A percentile compares a stretch with the other conserved stretches of the same genome.
Evolutionary conservation across 1,140 invertebrate species (phyloP).

Genomic region (Apocrypta bakeri): DNA sequence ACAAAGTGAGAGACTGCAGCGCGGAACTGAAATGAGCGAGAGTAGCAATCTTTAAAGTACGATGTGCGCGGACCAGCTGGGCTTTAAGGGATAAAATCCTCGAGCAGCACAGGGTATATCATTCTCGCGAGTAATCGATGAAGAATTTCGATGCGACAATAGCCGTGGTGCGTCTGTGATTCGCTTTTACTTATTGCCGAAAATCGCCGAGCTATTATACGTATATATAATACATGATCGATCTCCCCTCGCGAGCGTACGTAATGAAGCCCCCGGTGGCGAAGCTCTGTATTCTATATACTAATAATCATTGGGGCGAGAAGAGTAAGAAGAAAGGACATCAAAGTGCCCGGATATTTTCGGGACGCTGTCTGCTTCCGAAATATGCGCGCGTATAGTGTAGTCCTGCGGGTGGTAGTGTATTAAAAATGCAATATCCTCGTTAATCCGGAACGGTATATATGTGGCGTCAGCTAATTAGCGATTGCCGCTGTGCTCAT

Average conservation of each 20-base stretch:
- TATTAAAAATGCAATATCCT: conserved; percentile 74
- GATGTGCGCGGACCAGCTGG: not conserved
- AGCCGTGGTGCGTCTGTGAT: not conserved
- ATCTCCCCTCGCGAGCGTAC: not conserved
- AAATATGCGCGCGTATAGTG: conserved; percentile 56
- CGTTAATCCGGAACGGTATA: conserved; percentile 69
- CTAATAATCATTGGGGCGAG: conserved; percentile 8
- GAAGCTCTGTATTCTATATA: not conserved
- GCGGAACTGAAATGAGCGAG: conserved; percentile 11
- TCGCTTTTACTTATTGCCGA: conserved; percentile 38
- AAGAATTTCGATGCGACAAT: conserved; percentile 40
- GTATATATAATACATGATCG: no score
- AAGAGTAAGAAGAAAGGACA: conserved; percentile 52
- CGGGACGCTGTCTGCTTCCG: conserved; percentile 28
- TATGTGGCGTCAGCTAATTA: conserved; percentile 71
- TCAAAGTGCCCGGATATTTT: conserved; percentile 56
- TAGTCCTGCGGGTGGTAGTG: conserved; percentile 45
- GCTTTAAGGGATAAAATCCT: conserved; percentile 10
- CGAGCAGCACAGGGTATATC: no score
- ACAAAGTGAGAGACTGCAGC: not conserved
- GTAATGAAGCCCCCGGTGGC: conserved; percentile 37
- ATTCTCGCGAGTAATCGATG: conserved; percentile 35
- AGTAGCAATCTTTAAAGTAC: conserved; percentile 36
- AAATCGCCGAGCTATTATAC: conserved; percentile 2
- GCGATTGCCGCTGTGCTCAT: conserved; percentile 68